phyloP scores from a whole-genome alignment of 1,140 invertebrate species.

The Hyles vespertilio region DNA sequence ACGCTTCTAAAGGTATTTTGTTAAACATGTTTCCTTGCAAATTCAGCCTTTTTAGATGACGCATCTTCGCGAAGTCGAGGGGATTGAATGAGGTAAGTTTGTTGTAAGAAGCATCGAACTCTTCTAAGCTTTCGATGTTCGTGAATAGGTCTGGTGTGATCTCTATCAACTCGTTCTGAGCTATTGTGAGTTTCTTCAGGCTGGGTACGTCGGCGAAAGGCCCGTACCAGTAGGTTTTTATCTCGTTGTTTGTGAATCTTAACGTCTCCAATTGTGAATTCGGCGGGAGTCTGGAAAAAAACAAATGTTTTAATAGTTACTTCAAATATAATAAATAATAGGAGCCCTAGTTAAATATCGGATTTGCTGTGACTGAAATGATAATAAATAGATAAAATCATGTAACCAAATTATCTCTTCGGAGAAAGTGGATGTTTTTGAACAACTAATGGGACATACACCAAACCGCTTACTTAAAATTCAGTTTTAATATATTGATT shows the following conservation, averaged over 20 bases:
- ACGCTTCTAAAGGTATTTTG: slow-evolving; percentile 51
- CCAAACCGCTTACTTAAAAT: no score
- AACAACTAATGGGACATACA: no score
- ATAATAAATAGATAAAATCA: no score
- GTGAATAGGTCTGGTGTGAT: slow-evolving; percentile 64
- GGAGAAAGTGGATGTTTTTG: no score
- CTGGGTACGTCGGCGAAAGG: slow-evolving; percentile 59
- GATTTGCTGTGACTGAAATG: no score
- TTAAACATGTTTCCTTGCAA: slow-evolving; percentile 59
- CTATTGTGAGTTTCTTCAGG: slow-evolving; percentile 53
- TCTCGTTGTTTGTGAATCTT: slow-evolving; percentile 58
- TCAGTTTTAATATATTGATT: no score
- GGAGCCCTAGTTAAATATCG: no score
- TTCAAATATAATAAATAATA: neutral
- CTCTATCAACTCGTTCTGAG: slow-evolving; percentile 55
- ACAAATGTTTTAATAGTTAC: neutral
- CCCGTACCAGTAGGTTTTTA: slow-evolving; percentile 63
- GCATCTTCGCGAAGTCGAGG: slow-evolving; percentile 55
- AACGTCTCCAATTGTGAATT: slow-evolving; percentile 59
- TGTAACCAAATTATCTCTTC: no score
- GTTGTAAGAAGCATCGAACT: slow-evolving; percentile 76
- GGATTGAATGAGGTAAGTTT: slow-evolving; percentile 57
- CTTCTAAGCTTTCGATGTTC: slow-evolving; percentile 55
- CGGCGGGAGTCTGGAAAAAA: slow-evolving; percentile 57
- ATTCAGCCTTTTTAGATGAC: slow-evolving; percentile 48